phyloP scores from a whole-genome alignment of 2,797 vertebrate species.

The Parauchenoglanis ngamensis region DNA sequence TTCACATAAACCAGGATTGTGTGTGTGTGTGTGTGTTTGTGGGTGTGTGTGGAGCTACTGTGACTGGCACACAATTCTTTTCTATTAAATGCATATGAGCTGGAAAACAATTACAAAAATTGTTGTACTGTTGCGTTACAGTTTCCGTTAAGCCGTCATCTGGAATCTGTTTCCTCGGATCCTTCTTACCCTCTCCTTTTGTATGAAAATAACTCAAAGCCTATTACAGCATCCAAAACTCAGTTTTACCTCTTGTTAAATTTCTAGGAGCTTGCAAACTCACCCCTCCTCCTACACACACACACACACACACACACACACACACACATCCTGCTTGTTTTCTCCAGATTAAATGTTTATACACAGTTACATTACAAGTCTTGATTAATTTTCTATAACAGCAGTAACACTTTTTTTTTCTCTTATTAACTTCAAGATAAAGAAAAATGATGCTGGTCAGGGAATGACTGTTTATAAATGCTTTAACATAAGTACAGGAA shows the following conservation, averaged over 20 bases:
- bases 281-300: neutral
- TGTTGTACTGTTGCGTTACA: constrained; percentile 3
- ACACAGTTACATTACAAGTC: neutral
- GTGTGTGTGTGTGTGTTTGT: neutral
- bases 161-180: constrained; percentile 21
- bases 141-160: constrained; percentile 27
- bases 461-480: neutral
- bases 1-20: neutral
- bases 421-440: neutral
- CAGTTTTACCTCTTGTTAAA: constrained; percentile 13
- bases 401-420: neutral
- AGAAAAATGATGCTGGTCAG: neutral
- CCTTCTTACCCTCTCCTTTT: neutral
- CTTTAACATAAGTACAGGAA: neutral
- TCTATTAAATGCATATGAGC: constrained; percentile 18
- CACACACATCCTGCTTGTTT: neutral
- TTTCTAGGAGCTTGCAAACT: neutral
- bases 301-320: neutral
- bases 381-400: neutral
- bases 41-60: constrained; percentile 8
- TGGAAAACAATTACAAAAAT: constrained; percentile 23
- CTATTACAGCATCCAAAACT: constrained; percentile 29
- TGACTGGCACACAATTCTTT: constrained; percentile 2
- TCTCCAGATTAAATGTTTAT: neutral
- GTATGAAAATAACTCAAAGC: constrained; percentile 30